Evolutionary conservation across 2,888 invertebrate species (phyloP), one percentile per base, ranked within the genome.

Genomic region (Selenia dentaria): DNA sequence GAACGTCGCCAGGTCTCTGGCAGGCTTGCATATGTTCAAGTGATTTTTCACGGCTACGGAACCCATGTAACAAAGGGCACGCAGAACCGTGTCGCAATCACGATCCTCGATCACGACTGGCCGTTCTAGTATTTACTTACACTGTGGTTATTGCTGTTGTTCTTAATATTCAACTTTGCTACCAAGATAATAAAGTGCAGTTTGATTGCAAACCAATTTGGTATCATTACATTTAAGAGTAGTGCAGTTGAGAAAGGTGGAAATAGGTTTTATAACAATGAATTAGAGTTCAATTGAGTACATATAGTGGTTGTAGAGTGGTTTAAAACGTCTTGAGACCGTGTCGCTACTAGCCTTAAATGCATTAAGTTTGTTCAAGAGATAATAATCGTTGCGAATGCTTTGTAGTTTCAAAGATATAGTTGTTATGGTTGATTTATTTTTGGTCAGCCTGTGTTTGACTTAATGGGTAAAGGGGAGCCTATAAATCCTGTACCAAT

Each of bases 21-120:
- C 76, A 69, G 79, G 77, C 79, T 83, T 86, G 87, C 89, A 90
- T 81, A 83, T 87, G 90, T 88, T 83, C 80, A 79, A 85, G 83
- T 89, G 86, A 88, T 89, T 89, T 89, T 90, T 90, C 90, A 90
- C 89, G 85, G 89, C 83, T 86, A 74, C 80, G 74, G 78, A 80
- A 84, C 87, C 82, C 80, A 71, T 84, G 87, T 85, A 56, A 74
- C 87, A 89, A 89, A 89, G 90, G 87, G 83, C 87, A 88, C 83
- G 83, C 87, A 86, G 83, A 71, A 73, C 81, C 73, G 87, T 89
- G 89, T 89, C 79, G 85, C 79, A 89, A 89, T 90, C 89, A 89
- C 89, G 89, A 90, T 82, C 80, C 83, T 63, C 65, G 86, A 90
- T 89, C 89, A 90, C 89, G 89, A 90, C 87, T 74, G 72, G 75